These are phyloP conservation scores for Pararge aegeria DNA, from an alignment of 1,140 invertebrate genomes.

Conservation along the genomic window DNA sequence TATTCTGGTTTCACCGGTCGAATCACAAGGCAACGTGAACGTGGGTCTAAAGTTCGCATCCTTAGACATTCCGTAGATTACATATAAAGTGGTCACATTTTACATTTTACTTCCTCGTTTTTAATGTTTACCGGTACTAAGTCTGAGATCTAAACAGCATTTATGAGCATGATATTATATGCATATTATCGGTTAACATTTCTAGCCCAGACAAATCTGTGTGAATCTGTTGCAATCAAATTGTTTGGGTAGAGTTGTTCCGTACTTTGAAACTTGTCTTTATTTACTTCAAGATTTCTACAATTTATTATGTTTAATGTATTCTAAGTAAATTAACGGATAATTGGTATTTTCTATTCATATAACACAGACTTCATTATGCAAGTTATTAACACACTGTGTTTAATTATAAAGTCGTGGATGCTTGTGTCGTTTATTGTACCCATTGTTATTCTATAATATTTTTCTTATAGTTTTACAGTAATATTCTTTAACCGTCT, in stretches of 20 bases:
- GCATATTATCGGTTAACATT: no score
- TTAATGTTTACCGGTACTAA: neutral
- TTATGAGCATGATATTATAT: no score
- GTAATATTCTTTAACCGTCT: no score
- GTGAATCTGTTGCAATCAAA: no score
- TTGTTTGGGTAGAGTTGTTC: no score
- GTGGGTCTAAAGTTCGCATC: neutral
- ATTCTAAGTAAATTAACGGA: neutral
- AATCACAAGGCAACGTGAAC: neutral
- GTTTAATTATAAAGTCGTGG: conserved; percentile 27
- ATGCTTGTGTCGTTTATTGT: conserved; percentile 13
- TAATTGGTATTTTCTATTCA: conserved; percentile 12
- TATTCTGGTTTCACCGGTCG: no score
- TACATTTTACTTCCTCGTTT: neutral
- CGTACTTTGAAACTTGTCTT: no score
- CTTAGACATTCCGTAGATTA: neutral
- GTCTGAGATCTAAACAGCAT: no score
- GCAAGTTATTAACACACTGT: conserved; percentile 20
- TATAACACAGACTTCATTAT: conserved; percentile 8
- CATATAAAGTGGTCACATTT: neutral
- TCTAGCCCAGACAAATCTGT: no score
- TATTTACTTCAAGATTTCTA: neutral
- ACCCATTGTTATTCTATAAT: conserved; percentile 2
- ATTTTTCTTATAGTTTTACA: neutral
- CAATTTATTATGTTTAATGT: neutral